phyloP scores from a whole-genome alignment of 2,113 vertebrate genomes.

The Ellobius talpinus region DNA sequence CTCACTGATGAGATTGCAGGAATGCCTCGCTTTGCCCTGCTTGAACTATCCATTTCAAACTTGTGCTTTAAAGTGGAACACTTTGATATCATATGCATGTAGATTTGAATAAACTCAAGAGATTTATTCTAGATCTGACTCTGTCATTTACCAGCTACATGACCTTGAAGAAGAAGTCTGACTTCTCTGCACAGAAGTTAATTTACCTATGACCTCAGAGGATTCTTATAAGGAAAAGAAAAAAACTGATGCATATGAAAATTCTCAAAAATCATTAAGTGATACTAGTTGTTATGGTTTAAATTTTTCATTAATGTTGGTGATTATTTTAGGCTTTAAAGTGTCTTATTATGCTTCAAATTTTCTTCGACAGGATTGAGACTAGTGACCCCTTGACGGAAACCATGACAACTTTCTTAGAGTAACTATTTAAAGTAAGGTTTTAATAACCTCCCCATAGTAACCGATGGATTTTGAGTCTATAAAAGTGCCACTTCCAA shows the following conservation, averaged over 20 bases:
- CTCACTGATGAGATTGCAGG: too few relatives aligned
- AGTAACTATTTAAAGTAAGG: neutral
- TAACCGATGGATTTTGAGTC: neutral
- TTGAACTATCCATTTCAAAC: neutral
- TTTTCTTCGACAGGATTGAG: neutral
- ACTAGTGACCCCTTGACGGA: neutral
- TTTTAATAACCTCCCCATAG: neutral
- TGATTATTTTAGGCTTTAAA: conserved; percentile 1
- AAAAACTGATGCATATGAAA: neutral
- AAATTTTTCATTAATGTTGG: neutral
- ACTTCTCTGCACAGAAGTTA: neutral
- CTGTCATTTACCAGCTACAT: neutral
- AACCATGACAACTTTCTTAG: neutral
- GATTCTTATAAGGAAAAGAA: neutral
- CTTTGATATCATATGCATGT: neutral
- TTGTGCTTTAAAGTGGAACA: neutral
- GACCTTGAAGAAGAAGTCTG: neutral
- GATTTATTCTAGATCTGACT: neutral
- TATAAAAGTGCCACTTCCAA: conserved; percentile 21
- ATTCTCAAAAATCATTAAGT: neutral
- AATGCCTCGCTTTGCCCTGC: neutral
- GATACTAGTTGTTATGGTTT: neutral
- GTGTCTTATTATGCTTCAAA: neutral
- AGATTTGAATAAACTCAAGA: neutral
- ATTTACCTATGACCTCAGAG: neutral